These are phyloP conservation scores for Tetrao urogallus DNA, from an alignment of 2,113 vertebrate species.

Conservation along the genomic window DNA sequence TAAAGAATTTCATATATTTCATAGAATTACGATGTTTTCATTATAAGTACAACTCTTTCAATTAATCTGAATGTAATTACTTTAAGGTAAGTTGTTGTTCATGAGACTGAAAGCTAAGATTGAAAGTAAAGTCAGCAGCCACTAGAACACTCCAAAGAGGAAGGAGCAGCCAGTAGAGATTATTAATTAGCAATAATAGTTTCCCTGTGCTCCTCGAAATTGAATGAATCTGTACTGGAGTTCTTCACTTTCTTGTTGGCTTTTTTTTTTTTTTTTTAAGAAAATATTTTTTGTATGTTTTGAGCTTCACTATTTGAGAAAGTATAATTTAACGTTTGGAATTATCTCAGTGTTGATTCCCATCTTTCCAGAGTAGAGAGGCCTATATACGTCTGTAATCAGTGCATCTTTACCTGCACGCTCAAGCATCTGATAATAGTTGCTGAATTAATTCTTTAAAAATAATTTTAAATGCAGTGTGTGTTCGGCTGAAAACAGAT, in stretches of 20 bases:
- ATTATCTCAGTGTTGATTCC: neutral
- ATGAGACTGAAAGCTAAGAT: neutral
- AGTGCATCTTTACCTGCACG: neutral
- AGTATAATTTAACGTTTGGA: neutral
- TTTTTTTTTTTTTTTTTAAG: neutral
- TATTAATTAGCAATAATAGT: neutral
- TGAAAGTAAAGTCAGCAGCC: neutral
- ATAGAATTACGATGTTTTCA: conserved; percentile 1
- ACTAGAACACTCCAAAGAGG: neutral
- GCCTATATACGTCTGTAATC: neutral
- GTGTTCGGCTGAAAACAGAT: neutral
- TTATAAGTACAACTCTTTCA: neutral
- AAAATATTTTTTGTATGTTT: neutral
- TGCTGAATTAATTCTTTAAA: neutral
- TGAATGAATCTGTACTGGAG: neutral
- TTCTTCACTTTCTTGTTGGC: neutral
- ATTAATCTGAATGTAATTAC: neutral
- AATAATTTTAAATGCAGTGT: neutral
- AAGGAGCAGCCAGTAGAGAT: neutral
- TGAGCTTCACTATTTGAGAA: neutral
- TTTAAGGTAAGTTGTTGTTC: neutral
- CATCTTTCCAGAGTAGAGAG: neutral
- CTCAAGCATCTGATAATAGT: neutral
- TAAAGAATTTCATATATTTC: conserved; percentile 41
- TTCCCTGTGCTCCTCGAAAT: neutral